Conservation (phyloP, 2,888 invertebrate species). For the Lycia hirtaria region DNA sequence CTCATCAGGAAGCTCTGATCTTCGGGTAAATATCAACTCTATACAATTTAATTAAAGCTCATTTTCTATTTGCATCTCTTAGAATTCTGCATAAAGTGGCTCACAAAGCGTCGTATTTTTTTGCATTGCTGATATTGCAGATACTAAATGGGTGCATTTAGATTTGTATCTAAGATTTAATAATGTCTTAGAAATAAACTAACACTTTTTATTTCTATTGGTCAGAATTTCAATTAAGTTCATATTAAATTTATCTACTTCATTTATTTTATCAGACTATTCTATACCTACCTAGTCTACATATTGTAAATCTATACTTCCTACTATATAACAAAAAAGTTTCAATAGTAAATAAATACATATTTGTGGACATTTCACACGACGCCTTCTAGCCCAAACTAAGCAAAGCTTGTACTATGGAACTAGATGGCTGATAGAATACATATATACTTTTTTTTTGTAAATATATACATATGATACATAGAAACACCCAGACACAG, state of each 20-base stretch:
- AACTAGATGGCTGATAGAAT: no score
- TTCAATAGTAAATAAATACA: no score
- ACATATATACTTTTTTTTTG: no score
- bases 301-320: no score
- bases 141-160: constrained; percentile 14
- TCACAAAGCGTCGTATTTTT: constrained; percentile 15
- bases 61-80: constrained; percentile 1
- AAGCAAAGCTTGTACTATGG: no score
- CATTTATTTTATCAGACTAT: no score
- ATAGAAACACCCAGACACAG: no score
- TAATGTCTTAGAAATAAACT: constrained; percentile 5
- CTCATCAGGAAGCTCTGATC: constrained; percentile 74
- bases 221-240: constrained; percentile 1
- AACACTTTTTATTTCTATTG: neutral
- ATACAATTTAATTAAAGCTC: constrained; percentile 3
- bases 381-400: no score
- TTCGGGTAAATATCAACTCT: constrained; percentile 63
- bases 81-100: constrained; percentile 13
- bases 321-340: no score
- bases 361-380: no score
- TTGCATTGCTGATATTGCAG: constrained; percentile 6
- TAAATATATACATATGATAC: no score
- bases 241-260: neutral
- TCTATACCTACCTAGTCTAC: no score
- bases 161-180: constrained; percentile 21